A percentile compares a stretch with the other conserved stretches of the same genome.
Conservation (phyloP, 2,888 invertebrate species). For the Pharmacophagus antenor region DNA sequence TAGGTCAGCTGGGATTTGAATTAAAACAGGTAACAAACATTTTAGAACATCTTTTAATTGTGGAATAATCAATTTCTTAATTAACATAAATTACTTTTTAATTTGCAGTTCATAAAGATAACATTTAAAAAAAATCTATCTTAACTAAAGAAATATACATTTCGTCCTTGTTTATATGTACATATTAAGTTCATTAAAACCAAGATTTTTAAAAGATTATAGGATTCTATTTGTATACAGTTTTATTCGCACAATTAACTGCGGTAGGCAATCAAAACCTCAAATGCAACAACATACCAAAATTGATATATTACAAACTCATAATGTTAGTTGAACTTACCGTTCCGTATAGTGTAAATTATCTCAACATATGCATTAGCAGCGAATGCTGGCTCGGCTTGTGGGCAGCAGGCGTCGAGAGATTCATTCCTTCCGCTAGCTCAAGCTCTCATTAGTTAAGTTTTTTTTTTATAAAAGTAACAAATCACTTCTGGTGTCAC, state of each 20-base stretch:
- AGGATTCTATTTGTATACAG: too few species aligned
- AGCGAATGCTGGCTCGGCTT: slow-evolving; percentile 7
- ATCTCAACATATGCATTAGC: slow-evolving; percentile 11
- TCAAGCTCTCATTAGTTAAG: slow-evolving; percentile 21
- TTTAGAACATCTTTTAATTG: not conserved
- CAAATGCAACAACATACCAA: not conserved
- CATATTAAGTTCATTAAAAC: too few species aligned
- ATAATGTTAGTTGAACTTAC: not conserved
- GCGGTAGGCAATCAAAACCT: not conserved
- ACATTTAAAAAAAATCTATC: too few species aligned
- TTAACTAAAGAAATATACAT: too few species aligned
- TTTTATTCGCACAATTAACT: too few species aligned
- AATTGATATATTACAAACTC: not conserved
- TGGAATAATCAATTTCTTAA: not conserved
- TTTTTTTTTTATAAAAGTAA: slow-evolving; percentile 18
- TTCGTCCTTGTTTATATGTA: too few species aligned
- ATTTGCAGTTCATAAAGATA: not conserved
- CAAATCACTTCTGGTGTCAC: not conserved
- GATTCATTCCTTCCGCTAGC: slow-evolving; percentile 28
- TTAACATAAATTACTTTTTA: not conserved
- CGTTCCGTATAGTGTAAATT: not conserved
- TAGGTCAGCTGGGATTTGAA: slow-evolving; percentile 17
- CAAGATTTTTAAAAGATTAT: too few species aligned
- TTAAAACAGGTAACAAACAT: slow-evolving; percentile 21
- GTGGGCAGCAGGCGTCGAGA: slow-evolving; percentile 19